Evolutionary conservation across 2,113 vertebrate species (phyloP).

Genomic region (Gallinago jamesoni): DNA sequence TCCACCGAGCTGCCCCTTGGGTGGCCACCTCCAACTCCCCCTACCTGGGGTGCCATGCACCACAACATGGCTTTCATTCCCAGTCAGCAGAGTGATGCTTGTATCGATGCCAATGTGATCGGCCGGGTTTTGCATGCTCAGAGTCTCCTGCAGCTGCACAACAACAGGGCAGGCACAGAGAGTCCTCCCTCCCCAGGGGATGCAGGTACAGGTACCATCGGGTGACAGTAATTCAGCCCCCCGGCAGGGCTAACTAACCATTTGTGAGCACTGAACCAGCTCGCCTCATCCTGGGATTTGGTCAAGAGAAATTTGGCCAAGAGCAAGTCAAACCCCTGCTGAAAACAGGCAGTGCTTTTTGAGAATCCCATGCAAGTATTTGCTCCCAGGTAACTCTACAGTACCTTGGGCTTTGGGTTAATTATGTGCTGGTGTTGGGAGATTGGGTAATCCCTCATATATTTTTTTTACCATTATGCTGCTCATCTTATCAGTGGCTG

Average conservation of each 20-base stretch:
- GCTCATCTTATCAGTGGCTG: neutral
- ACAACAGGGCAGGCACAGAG: neutral
- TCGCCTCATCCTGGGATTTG: accelerated
- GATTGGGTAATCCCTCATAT: neutral
- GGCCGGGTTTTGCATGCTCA: neutral
- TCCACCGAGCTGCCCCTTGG: accelerated
- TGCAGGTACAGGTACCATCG: accelerated
- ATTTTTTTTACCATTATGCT: neutral
- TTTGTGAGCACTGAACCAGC: neutral
- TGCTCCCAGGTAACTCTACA: neutral
- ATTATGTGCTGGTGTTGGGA: neutral
- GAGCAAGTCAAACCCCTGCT: neutral
- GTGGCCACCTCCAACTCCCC: neutral
- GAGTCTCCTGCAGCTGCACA: no score
- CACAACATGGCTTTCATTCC: neutral
- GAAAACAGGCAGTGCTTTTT: accelerated
- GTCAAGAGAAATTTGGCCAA: neutral
- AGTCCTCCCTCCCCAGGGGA: neutral
- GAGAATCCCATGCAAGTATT: neutral
- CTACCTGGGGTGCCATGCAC: accelerated
- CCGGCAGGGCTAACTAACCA: accelerated
- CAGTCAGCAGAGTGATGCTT: neutral
- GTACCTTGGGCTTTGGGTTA: neutral
- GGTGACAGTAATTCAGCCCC: neutral
- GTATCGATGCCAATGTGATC: accelerated